Base-by-base conservation (phyloP, 2,888 invertebrate genomes). In the Pegoplata infirma region DNA sequence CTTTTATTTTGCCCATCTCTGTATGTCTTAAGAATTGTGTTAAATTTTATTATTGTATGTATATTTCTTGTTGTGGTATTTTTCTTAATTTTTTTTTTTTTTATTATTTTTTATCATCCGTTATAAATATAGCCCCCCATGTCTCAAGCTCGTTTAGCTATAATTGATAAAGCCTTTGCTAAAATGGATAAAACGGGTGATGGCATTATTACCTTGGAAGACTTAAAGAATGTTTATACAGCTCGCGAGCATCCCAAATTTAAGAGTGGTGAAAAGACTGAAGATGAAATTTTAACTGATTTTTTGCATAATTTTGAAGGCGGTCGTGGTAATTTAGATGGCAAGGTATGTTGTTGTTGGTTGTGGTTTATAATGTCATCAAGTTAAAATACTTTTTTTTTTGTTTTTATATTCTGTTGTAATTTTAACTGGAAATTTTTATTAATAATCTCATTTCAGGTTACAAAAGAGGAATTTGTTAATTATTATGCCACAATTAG, bases 401-500 rank as follows among this genome's bases (percentile, higher is more conserved):
- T n/a, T n/a, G n/a, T n/a, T n/a, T 36, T 12, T 36, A 4, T 2
- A 36, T 12, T 12, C 12, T 40, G 32, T 40, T n/a, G n/a, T n/a
- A n/a, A n/a, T 1, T 40, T 40, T 40, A 40, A n/a, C n/a, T 12
- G n/a, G 36, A 40, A 40, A 40, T n/a, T n/a, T 1, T 40, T n/a
- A 2, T 40, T n/a, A n/a, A 2, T 23, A 12, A 14, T 63, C 23
- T 76, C 40, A 58, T 17, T 71, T 10, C 90, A 98, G 97, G 96
- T 98, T 12, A 97, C 97, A 0, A 92, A 93, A 82, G 97, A 98
- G 84, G 98, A 98, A 90, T 98, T 98, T 86, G 90, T 95, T 87
- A 97, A 97, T 90, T 98, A 98, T 90, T 98, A 98, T 90, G 92
- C 95, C 80, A 97, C 95, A 14, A 95, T 98, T 82, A 98, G 98